Base-by-base conservation (phyloP, 2,888 invertebrate species). In the Physocephala rufipes region DNA sequence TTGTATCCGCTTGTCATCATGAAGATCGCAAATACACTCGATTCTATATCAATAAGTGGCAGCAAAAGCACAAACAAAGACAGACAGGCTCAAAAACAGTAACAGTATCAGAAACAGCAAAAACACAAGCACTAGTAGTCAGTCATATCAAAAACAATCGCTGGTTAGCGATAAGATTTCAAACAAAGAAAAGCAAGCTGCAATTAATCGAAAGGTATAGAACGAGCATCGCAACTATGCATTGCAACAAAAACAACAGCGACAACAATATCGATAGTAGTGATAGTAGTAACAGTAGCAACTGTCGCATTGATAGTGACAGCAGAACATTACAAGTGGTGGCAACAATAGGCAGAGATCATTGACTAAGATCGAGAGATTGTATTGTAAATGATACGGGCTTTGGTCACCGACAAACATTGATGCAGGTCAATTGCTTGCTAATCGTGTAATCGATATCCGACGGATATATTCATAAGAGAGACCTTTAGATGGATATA, bases 391-490 rank as follows among this genome's bases (percentile, higher is more conserved):
- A 51, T 30, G 49, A 65, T 65, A 51, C 28, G 51, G 65, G 26
- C 51, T 68, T 68, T 43, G 61, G 68, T 68, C 51, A 36, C 68
- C 30, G 28, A 68, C 30, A 28, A 19, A 61, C 51, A 51, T 61
- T 51, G 30, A 51, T 62, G 61, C 62, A 61, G 68, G 68, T 68
- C 61, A 62, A 68, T 49, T 62, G 68, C 30, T 62, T 61, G 26
- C 61, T 62, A 36, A 68, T 62, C 68, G 68, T 68, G 68, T 68
- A 68, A 68, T 68, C 62, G 68, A 68, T 68, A 68, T 62, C 55
- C 66, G n/a, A 53, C 21, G 36, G 66, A 66, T 66, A 43, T 21
- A 16, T 28, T 66, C 66, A 55, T 24, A 53, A 55, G 68, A 61
- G 49, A 61, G n/a, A 36, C 5, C 36, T 36, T 7, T 9, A 58